phyloP scores from a whole-genome alignment of 2,797 vertebrate genomes.

The Eurystomus glaucurus region DNA sequence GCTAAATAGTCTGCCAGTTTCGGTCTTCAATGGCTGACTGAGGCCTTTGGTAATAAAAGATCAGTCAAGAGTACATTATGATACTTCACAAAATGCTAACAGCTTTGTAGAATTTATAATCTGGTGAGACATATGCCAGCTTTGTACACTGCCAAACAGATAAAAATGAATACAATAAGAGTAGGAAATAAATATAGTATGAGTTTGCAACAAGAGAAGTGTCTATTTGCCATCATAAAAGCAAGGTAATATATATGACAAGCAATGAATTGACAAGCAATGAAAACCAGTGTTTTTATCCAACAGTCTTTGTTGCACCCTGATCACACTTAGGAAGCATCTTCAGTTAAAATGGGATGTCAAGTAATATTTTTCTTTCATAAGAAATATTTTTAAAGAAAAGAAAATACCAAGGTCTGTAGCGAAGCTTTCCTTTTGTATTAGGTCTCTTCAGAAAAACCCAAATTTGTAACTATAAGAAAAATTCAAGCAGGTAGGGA shows the following conservation, averaged over 20 bases:
- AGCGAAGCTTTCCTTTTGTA: background rate
- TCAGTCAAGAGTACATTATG: slow-evolving; percentile 81
- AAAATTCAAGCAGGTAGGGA: background rate
- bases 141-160: slow-evolving; percentile 46
- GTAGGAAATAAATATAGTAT: slow-evolving; percentile 6
- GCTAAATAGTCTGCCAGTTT: slow-evolving; percentile 79
- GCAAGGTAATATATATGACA: background rate
- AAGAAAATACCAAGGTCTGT: background rate
- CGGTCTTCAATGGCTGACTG: slow-evolving; percentile 76
- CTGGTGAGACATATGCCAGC: slow-evolving; percentile 70
- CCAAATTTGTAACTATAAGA: background rate
- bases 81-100: slow-evolving; percentile 73
- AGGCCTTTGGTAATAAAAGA: slow-evolving; percentile 84
- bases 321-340: background rate
- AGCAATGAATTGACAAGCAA: background rate
- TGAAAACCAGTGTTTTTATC: background rate
- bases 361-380: background rate
- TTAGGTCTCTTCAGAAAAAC: background rate
- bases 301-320: background rate
- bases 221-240: background rate
- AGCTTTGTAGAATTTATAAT: slow-evolving; percentile 80
- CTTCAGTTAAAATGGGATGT: background rate
- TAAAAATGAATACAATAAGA: slow-evolving; percentile 47
- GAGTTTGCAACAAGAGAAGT: background rate
- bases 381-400: background rate